These are phyloP conservation scores for Aegithalos caudatus DNA, from an alignment of 2,113 vertebrate species.

Conservation along the genomic window DNA sequence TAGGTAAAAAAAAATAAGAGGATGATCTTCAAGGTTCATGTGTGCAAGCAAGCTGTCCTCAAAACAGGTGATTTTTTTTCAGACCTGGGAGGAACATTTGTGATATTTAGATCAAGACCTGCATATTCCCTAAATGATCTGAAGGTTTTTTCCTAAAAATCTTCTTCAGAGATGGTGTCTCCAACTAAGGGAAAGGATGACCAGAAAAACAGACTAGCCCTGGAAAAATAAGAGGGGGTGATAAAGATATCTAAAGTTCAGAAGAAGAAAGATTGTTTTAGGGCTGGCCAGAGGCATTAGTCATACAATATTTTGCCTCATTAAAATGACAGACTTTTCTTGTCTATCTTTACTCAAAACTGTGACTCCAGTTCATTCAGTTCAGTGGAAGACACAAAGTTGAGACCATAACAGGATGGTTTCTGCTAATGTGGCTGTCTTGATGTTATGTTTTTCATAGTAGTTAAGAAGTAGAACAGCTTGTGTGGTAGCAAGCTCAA, in stretches of 20 bases:
- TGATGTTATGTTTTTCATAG: not conserved
- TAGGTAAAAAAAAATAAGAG: not conserved
- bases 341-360: not conserved
- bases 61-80: not conserved
- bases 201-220: not conserved
- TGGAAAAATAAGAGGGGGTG: not conserved
- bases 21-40: not conserved
- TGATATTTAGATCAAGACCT: not conserved
- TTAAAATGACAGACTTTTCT: not conserved
- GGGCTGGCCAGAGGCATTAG: not conserved
- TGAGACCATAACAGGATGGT: not conserved
- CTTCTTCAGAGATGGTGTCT: not conserved
- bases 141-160: not conserved
- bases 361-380: not conserved
- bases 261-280: not conserved
- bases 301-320: not conserved
- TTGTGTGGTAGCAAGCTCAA: constrained; percentile 42
- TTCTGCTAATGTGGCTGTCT: not conserved
- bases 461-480: constrained; percentile 2
- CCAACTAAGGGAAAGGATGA: not conserved
- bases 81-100: not conserved
- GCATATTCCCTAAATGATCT: not conserved
- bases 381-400: not conserved
- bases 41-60: not conserved
- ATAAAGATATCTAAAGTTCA: not conserved